Base-by-base conservation (phyloP, 2,888 invertebrate species). In the Odontocolon sp. region DNA sequence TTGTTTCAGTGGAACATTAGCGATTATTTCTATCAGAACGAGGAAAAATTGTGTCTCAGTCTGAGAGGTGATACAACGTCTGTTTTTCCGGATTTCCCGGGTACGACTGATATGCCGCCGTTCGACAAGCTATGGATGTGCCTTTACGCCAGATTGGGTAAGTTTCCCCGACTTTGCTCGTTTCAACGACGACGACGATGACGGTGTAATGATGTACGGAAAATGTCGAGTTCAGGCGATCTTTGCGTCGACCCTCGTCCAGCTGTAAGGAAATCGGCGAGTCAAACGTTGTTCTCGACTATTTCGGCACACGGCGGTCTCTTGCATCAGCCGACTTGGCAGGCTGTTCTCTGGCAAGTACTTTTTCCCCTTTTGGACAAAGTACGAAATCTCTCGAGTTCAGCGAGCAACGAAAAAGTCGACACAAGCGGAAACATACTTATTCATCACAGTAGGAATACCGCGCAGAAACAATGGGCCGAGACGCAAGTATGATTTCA, bases 401-500 rank as follows among this genome's bases (percentile, higher is more conserved):
- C 94, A 28, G 95, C 95, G 0, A 95, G 94, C 81, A 94, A 92
- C 11, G 95, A 95, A 85, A 96, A 96, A 88, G 97, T 97, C 54
- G 97, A 97, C 87, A 95, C 96, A 0, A 97, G 97, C 47, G 97
- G 96, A 72, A 98, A 98, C 87, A 98, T 99, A 82, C 92, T 99
- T 3, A 99, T 99, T 84, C 99, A 99, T 91, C 99, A 99, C 91
- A 97, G 99, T 0, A 93, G 99, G 72, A 99, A 99, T 90, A 99
- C 99, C 0, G 99, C 99, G 54, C 98, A 98, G 91, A 99, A 99
- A 86, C 99, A 99, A 87, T 99, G 99, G 99, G 98, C 99, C 0
- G 99, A 99, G 91, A 99, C 99, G 0, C 97, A 98, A 92, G 96
- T 94, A 82, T 16, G 38, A 63, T n/a, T n/a, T n/a, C n/a, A n/a